Conservation (phyloP, 1,140 invertebrate species). For the Drosophila ercepeae region DNA sequence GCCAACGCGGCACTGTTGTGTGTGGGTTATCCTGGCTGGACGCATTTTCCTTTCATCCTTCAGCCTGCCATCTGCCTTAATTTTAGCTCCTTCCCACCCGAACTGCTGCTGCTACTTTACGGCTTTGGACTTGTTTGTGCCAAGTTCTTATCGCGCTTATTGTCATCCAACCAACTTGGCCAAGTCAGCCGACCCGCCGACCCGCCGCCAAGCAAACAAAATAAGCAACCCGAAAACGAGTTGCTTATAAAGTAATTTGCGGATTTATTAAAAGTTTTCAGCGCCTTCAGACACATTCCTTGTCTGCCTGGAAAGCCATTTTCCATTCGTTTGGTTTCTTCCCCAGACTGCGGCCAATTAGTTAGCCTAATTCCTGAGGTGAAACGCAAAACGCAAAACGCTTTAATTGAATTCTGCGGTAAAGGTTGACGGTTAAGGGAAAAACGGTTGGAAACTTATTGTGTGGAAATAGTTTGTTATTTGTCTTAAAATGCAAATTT, state of each 20-base stretch:
- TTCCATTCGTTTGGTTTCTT: not conserved
- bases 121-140: conserved; percentile 52
- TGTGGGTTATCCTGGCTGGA: conserved; percentile 32
- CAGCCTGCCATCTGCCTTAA: conserved; percentile 53
- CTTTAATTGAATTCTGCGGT: conserved; percentile 43
- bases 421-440: not conserved
- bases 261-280: conserved; percentile 75
- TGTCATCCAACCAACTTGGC: conserved; percentile 28
- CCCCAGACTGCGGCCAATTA: conserved; percentile 53
- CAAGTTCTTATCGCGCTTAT: conserved; percentile 55
- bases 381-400: conserved; percentile 42
- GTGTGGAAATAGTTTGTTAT: not conserved
- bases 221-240: conserved; percentile 39
- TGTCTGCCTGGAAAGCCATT: conserved; percentile 27
- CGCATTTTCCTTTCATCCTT: conserved; percentile 43
- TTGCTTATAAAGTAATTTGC: conserved; percentile 79
- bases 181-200: not conserved
- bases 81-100: conserved; percentile 20
- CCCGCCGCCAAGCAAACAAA: conserved; percentile 22
- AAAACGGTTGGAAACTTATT: conserved; percentile 1
- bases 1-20: conserved; percentile 68
- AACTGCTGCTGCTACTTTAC: conserved; percentile 39
- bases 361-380: conserved; percentile 69
- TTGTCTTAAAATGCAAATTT: no score
- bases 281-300: conserved; percentile 55